Evolutionary conservation across 2,113 vertebrate genomes (phyloP), one percentile per base, ranked within the genome.

Genomic region (Catharus fuscescens): DNA sequence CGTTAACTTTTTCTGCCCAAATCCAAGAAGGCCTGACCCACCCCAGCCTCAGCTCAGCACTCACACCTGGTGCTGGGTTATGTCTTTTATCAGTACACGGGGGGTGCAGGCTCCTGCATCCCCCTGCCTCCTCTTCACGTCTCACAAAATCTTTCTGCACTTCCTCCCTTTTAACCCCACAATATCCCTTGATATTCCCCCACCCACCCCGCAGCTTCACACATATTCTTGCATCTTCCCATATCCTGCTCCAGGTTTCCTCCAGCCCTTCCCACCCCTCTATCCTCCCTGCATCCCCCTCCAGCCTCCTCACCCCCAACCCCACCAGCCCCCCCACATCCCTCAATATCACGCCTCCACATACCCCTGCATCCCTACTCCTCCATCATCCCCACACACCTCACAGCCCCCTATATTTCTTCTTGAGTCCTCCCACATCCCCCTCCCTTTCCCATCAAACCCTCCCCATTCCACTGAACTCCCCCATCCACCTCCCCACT

Each of bases 11-110:
- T 88, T 31, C 18, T 67, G 26, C 38, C 10, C 17, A 20, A 11
- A 42, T 32, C 47, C 64, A 45, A 31, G n/a, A 24, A 50, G 15
- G 24, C 4, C 44, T 71, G 36, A n/a, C 13, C 31, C 52, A 18
- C 2, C 18, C 18, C 61, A 71, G 56, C 13, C 32, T 32, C 29
- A 47, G 25, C 56, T 70, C 31, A 18, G 77, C 31, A 8, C 1
- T 0, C 21, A 44, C 21, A 21, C 7, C 0, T 5, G 26, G 16
- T 45, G 15, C 20, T 13, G 3, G 10, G 17, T 2, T 4, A 31
- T 23, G 9, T 31, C 25, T 38, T 65, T 50, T 18, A 31, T 20
- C 18, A 52, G 61, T 8, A 17, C 6, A 4, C 4, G 2, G 5
- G 4, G 28, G 6, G 4, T 20, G 7, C 24, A 53, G 28, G 20